A percentile compares a stretch with the other conserved stretches of the same genome.
phyloP scores from a whole-genome alignment of 2,797 vertebrate genomes.

The Cryptoprocta ferox region DNA sequence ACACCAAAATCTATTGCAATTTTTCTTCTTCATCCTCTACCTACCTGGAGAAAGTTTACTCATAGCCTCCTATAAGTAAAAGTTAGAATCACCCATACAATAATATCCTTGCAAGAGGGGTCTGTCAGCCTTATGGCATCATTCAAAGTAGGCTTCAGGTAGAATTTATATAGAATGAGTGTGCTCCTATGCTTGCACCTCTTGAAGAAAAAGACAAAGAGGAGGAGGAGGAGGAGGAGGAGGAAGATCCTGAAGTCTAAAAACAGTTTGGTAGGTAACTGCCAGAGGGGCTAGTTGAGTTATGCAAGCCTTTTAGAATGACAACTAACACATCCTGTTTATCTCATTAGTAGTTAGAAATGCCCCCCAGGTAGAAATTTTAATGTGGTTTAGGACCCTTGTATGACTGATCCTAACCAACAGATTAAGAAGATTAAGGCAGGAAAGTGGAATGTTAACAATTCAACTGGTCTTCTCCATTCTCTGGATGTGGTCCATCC shows the following conservation, averaged over 20 bases:
- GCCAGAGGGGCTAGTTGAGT: neutral
- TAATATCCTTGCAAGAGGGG: neutral
- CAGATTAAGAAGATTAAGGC: neutral
- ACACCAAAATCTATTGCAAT: neutral
- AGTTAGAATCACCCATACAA: neutral
- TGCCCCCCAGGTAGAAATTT: neutral
- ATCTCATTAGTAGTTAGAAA: neutral
- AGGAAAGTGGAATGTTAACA: neutral
- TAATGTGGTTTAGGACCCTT: neutral
- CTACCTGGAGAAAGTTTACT: neutral
- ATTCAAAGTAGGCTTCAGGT: neutral
- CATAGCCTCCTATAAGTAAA: neutral
- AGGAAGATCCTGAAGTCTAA: neutral
- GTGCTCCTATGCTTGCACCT: neutral
- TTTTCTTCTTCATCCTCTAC: neutral
- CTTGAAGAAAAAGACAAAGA: neutral
- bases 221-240: neutral
- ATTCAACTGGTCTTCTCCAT: neutral
- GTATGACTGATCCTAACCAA: neutral
- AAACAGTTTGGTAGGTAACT: neutral
- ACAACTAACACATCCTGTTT: neutral
- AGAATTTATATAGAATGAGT: neutral
- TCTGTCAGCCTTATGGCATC: neutral
- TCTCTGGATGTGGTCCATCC: neutral
- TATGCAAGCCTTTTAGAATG: constrained; percentile 14